Conservation (phyloP, 2,888 invertebrate species). For the Pachymerium ferrugineum region DNA sequence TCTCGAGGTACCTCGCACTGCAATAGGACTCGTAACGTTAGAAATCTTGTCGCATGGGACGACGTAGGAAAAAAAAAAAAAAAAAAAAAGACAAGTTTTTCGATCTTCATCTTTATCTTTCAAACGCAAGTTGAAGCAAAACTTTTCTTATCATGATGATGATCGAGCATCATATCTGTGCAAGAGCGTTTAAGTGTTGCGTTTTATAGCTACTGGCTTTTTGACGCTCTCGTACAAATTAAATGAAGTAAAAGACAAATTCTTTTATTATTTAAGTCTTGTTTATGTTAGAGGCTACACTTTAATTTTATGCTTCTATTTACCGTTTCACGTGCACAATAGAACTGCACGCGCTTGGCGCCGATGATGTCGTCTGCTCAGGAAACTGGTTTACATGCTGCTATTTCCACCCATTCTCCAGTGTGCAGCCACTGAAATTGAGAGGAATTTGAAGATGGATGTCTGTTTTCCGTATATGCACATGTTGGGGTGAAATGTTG, state of each 20-base stretch:
- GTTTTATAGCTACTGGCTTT: neutral
- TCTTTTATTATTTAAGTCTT: neutral
- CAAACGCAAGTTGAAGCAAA: neutral
- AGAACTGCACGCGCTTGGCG: neutral
- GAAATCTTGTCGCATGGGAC: neutral
- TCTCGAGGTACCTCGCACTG: neutral
- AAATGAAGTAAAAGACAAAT: neutral
- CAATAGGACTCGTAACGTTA: neutral
- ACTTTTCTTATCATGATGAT: neutral
- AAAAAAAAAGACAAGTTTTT: neutral
- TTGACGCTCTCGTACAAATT: neutral
- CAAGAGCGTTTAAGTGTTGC: neutral
- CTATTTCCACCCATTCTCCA: neutral
- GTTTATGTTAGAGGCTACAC: neutral
- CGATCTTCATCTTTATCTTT: neutral
- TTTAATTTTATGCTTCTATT: constrained; percentile 8
- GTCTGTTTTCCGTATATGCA: neutral
- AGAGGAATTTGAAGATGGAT: constrained; percentile 8
- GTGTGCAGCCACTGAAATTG: neutral
- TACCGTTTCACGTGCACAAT: neutral
- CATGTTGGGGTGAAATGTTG: neutral
- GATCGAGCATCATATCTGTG: neutral
- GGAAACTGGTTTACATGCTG: constrained; percentile 3
- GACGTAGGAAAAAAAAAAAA: too few species aligned
- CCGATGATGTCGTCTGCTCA: neutral